These are phyloP conservation scores for Chloebia gouldiae DNA, from an alignment of 2,113 vertebrate genomes.

Conservation along the genomic window DNA sequence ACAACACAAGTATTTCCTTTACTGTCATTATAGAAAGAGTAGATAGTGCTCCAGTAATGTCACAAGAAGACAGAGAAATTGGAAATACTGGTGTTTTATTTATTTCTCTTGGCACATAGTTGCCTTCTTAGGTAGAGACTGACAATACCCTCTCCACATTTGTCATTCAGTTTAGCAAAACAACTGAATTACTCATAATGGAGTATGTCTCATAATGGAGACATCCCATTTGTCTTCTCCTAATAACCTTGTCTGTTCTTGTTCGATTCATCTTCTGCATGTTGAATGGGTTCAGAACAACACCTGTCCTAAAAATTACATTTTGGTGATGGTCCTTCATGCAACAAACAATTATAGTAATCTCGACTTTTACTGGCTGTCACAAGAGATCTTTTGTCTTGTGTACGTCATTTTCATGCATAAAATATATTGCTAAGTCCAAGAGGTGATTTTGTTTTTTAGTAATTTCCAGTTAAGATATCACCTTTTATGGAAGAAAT, in stretches of 20 bases:
- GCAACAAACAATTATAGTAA: not conserved
- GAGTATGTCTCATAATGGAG: not conserved
- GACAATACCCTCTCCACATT: accelerated
- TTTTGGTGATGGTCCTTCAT: not conserved
- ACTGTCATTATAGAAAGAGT: not conserved
- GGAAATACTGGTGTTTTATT: not conserved
- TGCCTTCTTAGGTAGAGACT: not conserved
- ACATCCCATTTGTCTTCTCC: not conserved
- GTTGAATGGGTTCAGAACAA: not conserved
- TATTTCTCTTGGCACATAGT: not conserved
- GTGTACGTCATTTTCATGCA: not conserved
- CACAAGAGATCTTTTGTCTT: not conserved
- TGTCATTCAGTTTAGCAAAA: not conserved
- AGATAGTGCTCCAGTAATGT: not conserved
- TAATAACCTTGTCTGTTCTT: not conserved
- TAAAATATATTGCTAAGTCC: not conserved
- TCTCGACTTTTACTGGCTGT: not conserved
- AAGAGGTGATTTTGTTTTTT: not conserved
- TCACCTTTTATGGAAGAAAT: not conserved
- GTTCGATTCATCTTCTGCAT: not conserved
- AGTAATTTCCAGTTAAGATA: not conserved
- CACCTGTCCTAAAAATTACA: not conserved
- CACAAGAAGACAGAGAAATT: not conserved
- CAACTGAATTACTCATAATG: not conserved
- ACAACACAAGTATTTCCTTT: not conserved